A percentile compares a stretch with the other conserved stretches of the same genome.
These are phyloP conservation scores for Calyptomena viridis DNA, from an alignment of 2,113 vertebrate species.

Conservation along the genomic window DNA sequence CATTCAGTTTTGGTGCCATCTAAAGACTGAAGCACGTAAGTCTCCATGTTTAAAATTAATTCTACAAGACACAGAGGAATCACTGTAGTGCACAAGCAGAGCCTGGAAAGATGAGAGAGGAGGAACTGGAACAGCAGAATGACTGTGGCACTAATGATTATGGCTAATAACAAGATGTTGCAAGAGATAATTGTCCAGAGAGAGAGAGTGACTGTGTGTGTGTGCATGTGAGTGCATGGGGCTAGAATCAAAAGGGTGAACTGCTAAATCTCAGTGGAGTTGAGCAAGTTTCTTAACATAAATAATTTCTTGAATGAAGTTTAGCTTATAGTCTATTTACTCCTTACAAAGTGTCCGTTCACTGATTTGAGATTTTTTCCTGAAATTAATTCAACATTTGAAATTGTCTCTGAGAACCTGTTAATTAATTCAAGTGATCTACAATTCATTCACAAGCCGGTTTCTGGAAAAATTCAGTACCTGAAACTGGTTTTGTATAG, in stretches of 20 bases:
- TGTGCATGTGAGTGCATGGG: accelerated
- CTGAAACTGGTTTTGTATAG: not conserved
- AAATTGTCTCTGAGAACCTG: not conserved
- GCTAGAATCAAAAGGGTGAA: not conserved
- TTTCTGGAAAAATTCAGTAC: not conserved
- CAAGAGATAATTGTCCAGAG: not conserved
- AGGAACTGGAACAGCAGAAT: not conserved
- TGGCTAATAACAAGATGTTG: not conserved
- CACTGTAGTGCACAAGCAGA: not conserved
- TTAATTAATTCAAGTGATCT: not conserved
- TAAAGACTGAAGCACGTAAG: constrained; percentile 55
- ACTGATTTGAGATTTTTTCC: not conserved
- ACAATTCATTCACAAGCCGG: not conserved
- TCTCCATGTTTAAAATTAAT: constrained; percentile 15
- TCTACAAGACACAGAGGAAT: not conserved
- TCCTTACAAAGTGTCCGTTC: not conserved
- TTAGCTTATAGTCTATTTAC: not conserved
- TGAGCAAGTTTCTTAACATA: not conserved
- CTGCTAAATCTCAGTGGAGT: not conserved
- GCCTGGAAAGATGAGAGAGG: not conserved
- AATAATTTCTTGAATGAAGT: not conserved
- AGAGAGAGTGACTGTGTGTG: no score
- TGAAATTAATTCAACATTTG: not conserved
- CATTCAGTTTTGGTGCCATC: constrained; percentile 60
- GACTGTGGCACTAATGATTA: not conserved